Evolutionary conservation across 2,888 invertebrate genomes (phyloP), one percentile per base, ranked within the genome.

Genomic region (Lypha dubia): DNA sequence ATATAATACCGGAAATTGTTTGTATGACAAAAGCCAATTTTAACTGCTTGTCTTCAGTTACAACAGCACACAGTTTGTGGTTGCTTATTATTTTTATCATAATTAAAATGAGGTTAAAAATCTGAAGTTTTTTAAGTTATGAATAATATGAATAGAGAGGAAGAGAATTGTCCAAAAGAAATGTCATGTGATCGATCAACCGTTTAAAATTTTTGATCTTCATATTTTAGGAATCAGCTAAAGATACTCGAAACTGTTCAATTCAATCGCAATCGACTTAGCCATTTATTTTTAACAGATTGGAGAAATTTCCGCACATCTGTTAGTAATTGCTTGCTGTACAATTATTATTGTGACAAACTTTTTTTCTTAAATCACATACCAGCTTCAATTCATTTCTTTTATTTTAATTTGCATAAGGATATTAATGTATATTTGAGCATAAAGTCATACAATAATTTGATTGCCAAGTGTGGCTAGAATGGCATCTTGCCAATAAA

Each of bases 401-500:
- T 17, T 11, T n/a, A n/a, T n/a, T 15, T 20, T 58, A 38, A 1
- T 53, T 60, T 49, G 28, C 51, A 70, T 60, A 41, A 77, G 60
- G 20, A 41, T 51, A 68, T 68, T 51, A n/a, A n/a, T n/a, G n/a
- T 68, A 49, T 68, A 17, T 77, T 60, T 41, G 4, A 15, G 22
- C 38, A 62, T 77, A 70, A 70, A 70, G 51, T 70, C 2, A 51
- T 9, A 44, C n/a, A 15, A 70, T 28, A 20, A 77, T 32, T 71
- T 65, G 58, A 73, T 58, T 58, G 65, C 73, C 73, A 79, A 79
- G 38, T 58, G 22, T 49, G n/a, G 20, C 1, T 28, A 24, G 28
- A 51, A 17, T 73, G 79, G 79, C 79, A 51, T 58, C 11, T 15
- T 65, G 79, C 79, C 79, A 79, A 67, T 68, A 75, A 70, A 35